A percentile compares a stretch with the other conserved stretches of the same genome.
phyloP scores from a whole-genome alignment of 2,113 vertebrate genomes.

The Protobothrops flavoviridis region DNA sequence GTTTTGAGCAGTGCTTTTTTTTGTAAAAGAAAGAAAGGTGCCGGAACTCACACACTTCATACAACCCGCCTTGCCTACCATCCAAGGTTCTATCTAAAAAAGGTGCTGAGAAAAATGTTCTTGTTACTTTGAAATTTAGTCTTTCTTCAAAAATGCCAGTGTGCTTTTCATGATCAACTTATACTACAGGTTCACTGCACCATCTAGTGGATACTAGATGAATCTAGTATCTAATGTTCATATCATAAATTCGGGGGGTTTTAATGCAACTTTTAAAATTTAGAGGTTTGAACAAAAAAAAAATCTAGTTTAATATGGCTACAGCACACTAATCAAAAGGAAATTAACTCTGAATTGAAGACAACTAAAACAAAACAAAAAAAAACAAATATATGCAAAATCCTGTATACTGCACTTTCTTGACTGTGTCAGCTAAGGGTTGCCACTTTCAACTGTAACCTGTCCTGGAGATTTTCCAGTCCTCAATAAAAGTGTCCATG shows the following conservation, averaged over 20 bases:
- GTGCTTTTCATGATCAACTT: accelerated
- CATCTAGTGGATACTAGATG: slow-evolving; percentile 57
- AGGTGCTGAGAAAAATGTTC: not conserved
- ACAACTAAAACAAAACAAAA: not conserved
- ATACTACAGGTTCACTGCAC: slow-evolving; percentile 41
- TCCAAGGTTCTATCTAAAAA: too few relatives aligned
- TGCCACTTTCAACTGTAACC: not conserved
- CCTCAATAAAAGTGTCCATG: not conserved
- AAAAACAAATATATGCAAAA: not conserved
- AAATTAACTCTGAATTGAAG: not conserved
- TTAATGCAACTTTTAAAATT: not conserved
- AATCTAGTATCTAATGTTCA: not conserved
- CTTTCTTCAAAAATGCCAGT: not conserved
- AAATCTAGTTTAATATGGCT: not conserved
- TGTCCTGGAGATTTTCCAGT: not conserved
- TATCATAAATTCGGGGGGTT: not conserved
- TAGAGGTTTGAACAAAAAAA: not conserved
- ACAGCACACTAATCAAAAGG: not conserved
- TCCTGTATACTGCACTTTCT: not conserved
- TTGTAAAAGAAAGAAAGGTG: too few relatives aligned
- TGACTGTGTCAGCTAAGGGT: not conserved
- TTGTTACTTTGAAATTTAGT: not conserved
- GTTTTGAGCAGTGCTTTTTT: not conserved
- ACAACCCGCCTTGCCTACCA: too few relatives aligned
- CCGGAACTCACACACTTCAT: too few relatives aligned